A percentile compares a stretch with the other conserved stretches of the same genome.
phyloP scores from a whole-genome alignment of 2,888 invertebrate genomes.

The Sesia bembeciformis region DNA sequence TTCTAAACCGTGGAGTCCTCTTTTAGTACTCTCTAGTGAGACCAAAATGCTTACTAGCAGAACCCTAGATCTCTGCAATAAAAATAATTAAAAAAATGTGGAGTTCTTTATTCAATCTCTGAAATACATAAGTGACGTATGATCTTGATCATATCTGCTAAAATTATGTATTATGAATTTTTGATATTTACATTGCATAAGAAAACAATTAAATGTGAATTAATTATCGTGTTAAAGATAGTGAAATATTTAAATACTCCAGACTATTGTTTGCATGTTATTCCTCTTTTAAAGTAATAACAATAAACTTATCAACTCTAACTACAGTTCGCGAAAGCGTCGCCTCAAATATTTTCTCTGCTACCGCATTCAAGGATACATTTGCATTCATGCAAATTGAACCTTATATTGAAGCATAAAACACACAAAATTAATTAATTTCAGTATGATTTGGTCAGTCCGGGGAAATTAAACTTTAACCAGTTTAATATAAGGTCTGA shows the following conservation, averaged over 20 bases:
- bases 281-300: slow-evolving; percentile 25
- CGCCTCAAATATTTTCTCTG: slow-evolving; percentile 36
- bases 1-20: too few species aligned
- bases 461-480: background rate
- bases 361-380: slow-evolving; percentile 17
- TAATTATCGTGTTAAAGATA: too few species aligned
- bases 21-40: too few species aligned
- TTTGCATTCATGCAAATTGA: slow-evolving; percentile 28
- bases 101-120: too few species aligned
- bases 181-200: too few species aligned
- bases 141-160: too few species aligned
- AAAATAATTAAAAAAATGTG: too few species aligned
- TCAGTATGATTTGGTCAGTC: background rate
- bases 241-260: slow-evolving; percentile 5
- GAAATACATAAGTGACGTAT: too few species aligned
- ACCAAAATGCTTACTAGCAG: too few species aligned
- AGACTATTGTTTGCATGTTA: slow-evolving; percentile 2
- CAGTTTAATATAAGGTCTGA: slow-evolving; percentile 13
- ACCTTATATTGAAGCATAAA: slow-evolving; percentile 23
- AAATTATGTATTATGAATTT: too few species aligned
- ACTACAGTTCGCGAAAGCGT: slow-evolving; percentile 29
- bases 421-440: slow-evolving; percentile 19
- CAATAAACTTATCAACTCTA: slow-evolving; percentile 44
- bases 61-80: too few species aligned
- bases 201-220: too few species aligned